A percentile compares a stretch with the other conserved stretches of the same genome.
Evolutionary conservation across 92 coral and sea anemone genomes (phyloP).

Genomic region (Ricordea florida): DNA sequence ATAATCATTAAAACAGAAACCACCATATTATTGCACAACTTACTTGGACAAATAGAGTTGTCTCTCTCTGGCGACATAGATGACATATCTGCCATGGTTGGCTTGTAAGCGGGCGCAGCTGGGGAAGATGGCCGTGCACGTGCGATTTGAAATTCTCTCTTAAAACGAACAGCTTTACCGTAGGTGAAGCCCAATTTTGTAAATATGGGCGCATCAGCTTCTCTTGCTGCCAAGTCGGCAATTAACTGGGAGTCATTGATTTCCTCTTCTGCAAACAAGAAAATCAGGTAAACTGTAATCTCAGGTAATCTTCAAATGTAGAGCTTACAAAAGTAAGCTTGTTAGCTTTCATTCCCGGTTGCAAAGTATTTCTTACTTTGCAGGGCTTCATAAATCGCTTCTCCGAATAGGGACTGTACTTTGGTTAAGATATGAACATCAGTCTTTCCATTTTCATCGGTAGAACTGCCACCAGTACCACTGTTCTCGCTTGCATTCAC

Average conservation of each 20-base stretch:
- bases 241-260: conserved; percentile 18
- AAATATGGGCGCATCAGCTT: conserved; percentile 52
- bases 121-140: neutral
- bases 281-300: conserved; percentile 1
- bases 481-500: neutral
- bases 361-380: conserved; percentile 24
- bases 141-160: conserved; percentile 2
- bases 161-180: conserved; percentile 30
- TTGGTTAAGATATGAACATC: neutral
- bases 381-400: conserved; percentile 28
- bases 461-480: conserved; percentile 15
- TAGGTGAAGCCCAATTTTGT: conserved; percentile 29
- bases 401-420: conserved; percentile 26
- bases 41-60: conserved; percentile 47
- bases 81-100: conserved; percentile 40
- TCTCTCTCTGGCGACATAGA: conserved; percentile 19
- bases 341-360: neutral
- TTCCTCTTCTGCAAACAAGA: conserved; percentile 41
- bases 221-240: conserved; percentile 20
- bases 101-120: neutral
- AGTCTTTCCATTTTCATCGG: conserved; percentile 5
- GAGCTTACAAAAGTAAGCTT: neutral
- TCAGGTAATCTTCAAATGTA: too few species aligned
- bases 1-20: conserved; percentile 22
- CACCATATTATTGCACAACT: conserved; percentile 5